phyloP scores from a whole-genome alignment of 2,113 vertebrate species.

The Equus quagga region DNA sequence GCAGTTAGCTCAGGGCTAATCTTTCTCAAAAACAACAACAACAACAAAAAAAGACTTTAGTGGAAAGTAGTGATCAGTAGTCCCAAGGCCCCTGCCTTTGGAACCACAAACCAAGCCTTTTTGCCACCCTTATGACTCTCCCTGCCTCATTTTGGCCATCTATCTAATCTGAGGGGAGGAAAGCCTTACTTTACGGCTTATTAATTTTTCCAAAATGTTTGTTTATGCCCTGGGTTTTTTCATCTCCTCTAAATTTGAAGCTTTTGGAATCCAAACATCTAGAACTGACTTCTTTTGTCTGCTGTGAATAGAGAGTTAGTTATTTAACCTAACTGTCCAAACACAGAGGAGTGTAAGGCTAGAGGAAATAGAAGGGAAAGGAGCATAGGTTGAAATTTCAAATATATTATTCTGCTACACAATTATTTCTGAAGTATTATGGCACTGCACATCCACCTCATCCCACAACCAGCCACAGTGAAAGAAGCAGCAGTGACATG shows the following conservation, averaged over 20 bases:
- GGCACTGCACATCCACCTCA: background rate
- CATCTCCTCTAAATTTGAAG: background rate
- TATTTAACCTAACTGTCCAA: background rate
- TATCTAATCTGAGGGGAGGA: background rate
- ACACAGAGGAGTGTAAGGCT: background rate
- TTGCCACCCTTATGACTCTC: background rate
- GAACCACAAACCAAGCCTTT: background rate
- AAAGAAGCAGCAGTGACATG: background rate
- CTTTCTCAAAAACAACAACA: too few relatives aligned
- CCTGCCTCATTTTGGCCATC: background rate
- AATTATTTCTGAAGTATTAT: slow-evolving; percentile 10
- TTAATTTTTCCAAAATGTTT: slow-evolving; percentile 7
- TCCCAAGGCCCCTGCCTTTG: background rate
- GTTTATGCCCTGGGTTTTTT: background rate
- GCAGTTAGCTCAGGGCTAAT: too few relatives aligned
- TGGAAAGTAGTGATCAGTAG: background rate
- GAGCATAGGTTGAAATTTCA: background rate
- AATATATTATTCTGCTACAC: background rate
- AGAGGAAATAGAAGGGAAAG: background rate
- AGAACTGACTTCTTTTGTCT: background rate
- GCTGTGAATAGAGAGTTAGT: background rate
- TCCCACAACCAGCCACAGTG: background rate
- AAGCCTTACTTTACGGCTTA: background rate
- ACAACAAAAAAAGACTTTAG: background rate
- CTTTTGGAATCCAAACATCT: slow-evolving; percentile 42